These are phyloP conservation scores for Lophotis ruficrista DNA, from an alignment of 2,113 vertebrate species.

Conservation along the genomic window DNA sequence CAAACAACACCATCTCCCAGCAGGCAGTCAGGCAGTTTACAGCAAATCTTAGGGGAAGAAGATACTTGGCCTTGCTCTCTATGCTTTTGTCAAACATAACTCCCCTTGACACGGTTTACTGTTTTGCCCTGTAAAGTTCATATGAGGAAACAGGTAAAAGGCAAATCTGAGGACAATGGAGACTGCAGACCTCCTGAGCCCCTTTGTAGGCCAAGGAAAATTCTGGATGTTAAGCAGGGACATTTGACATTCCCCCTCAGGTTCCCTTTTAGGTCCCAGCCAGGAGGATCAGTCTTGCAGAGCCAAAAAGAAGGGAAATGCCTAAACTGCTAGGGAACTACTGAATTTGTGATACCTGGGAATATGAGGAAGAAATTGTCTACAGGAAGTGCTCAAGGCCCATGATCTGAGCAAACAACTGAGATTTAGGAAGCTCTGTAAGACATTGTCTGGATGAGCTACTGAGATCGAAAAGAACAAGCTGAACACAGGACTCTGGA, in stretches of 20 bases:
- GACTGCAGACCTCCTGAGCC: neutral
- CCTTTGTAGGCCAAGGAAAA: neutral
- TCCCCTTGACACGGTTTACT: neutral
- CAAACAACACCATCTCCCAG: neutral
- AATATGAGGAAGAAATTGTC: neutral
- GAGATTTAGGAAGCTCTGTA: neutral
- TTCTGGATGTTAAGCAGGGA: neutral
- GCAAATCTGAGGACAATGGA: neutral
- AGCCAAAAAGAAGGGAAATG: neutral
- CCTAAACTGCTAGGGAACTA: neutral
- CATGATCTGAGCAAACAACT: neutral
- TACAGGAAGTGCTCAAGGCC: neutral
- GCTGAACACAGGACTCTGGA: neutral
- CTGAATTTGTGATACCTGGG: neutral
- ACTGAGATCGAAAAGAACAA: neutral
- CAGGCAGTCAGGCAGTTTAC: neutral
- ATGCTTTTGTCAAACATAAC: neutral
- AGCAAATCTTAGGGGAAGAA: neutral
- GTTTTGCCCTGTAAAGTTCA: neutral
- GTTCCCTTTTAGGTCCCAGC: neutral
- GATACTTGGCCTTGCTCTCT: fast-evolving
- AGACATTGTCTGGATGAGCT: neutral
- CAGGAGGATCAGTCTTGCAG: neutral
- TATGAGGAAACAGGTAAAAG: neutral
- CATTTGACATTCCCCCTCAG: neutral